Evolutionary conservation across 2,113 vertebrate species (phyloP), one percentile per base, ranked within the genome.

Genomic region (Bolborhynchus lineola): DNA sequence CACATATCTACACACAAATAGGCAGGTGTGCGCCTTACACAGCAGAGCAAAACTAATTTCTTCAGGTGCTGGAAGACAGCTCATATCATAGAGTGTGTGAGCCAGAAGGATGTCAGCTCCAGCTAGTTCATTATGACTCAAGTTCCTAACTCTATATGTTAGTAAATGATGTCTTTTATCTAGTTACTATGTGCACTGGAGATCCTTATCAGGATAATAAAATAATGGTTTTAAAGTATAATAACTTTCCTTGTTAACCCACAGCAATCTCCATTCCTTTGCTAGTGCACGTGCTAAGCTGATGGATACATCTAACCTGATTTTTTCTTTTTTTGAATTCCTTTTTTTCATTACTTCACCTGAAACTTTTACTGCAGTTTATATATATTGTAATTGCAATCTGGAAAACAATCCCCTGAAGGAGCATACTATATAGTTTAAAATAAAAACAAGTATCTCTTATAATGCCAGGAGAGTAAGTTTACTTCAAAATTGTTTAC

Each of bases 1-100:
- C 60, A 53, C 25, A 8, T 59, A 68, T 59, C 37, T 69, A 42
- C 60, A 71, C 75, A 47, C 31, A 69, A 63, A 72, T n/a, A 31
- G 24, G 9, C 0, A 4, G 7, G 7, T 76, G 23, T 57, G 37
- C 0, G 1, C 20, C 46, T 81, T 67, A 55, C 25, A 49, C 13
- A 62, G 50, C 53, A 59, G 59, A 81, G 18, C 24, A 81, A 72
- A 93, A 31, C n/a, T 69, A 33, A 93, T 93, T 93, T 91, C 59
- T 68, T 69, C 1, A 5, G 44, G 80, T 86, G 88, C 68, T 82
- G 81, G 81, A 68, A 88, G 65, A 82, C 28, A 33, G 33, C 31
- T 68, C 82, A 53, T 81, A 33, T 41, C 60, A 69, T 23, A 18
- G 2, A 42, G 25, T 18, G 21, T 69, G 59, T 63, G 67, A 93